Percentiles rank a stretch among this genome's conserved stretches.
phyloP scores from a whole-genome alignment of 2,888 invertebrate genomes.

The Dorcus hopei region DNA sequence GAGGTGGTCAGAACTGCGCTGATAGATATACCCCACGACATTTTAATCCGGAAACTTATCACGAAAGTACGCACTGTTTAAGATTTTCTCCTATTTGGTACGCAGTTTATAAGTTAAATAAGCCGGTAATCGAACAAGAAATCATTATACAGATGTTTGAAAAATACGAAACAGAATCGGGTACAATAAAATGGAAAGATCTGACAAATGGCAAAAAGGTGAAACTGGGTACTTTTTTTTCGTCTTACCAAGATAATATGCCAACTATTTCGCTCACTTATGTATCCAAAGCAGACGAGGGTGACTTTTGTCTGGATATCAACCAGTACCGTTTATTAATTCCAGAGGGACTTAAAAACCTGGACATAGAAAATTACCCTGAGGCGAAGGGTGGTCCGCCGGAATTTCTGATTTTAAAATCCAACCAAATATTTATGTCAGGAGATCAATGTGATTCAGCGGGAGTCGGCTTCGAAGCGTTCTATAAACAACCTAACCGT shows the following conservation, averaged over 20 bases:
- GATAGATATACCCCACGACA: slow-evolving; percentile 44
- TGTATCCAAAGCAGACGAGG: slow-evolving; percentile 16
- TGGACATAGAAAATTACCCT: slow-evolving; percentile 32
- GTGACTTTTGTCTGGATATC: slow-evolving; percentile 38
- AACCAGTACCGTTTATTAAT: slow-evolving; percentile 41
- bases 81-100: slow-evolving; percentile 55
- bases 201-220: slow-evolving; percentile 55
- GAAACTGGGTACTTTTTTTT: slow-evolving; percentile 43
- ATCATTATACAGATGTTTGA: slow-evolving; percentile 50
- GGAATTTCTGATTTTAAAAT: slow-evolving; percentile 50
- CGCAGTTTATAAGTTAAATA: slow-evolving; percentile 52
- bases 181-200: slow-evolving; percentile 58
- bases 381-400: slow-evolving; percentile 44
- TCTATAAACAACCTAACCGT: slow-evolving; percentile 50
- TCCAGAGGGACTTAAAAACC: slow-evolving; percentile 39
- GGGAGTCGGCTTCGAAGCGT: slow-evolving; percentile 53
- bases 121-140: slow-evolving; percentile 54
- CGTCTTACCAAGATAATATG: slow-evolving; percentile 28
- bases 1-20: slow-evolving; percentile 54
- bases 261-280: slow-evolving; percentile 40
- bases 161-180: slow-evolving; percentile 53
- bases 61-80: slow-evolving; percentile 54
- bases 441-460: slow-evolving; percentile 52
- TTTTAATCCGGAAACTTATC: slow-evolving; percentile 45
- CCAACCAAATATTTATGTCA: slow-evolving; percentile 43